Evolutionary conservation across 2,888 invertebrate genomes (phyloP).

Genomic region (Achlya flavicornis): DNA sequence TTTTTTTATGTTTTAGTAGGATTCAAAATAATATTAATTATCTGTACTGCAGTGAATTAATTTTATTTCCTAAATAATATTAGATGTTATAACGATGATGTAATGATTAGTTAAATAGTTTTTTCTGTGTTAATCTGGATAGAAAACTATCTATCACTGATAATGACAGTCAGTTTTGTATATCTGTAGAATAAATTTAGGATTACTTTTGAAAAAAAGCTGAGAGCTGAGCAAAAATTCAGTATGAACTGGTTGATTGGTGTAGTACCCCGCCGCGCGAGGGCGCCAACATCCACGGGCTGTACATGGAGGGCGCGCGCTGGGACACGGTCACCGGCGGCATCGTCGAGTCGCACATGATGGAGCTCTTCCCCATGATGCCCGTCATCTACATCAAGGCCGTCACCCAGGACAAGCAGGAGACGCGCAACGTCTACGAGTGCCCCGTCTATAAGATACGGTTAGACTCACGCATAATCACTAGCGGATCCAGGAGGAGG

Average conservation of each 20-base stretch:
- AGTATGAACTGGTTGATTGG: background rate
- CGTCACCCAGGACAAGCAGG: constrained; percentile 94
- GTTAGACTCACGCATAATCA: constrained; percentile 47
- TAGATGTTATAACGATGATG: too few species aligned
- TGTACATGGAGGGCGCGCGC: constrained; percentile 97
- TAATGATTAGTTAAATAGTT: too few species aligned
- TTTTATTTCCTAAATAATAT: too few species aligned
- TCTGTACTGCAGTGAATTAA: too few species aligned
- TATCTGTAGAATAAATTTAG: too few species aligned
- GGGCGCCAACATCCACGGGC: constrained; percentile 94
- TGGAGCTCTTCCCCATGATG: constrained; percentile 95
- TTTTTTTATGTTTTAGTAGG: too few species aligned
- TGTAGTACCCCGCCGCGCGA: constrained; percentile 91
- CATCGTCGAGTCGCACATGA: constrained; percentile 92
- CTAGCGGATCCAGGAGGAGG: background rate
- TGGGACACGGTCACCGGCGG: constrained; percentile 93
- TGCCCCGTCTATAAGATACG: constrained; percentile 97
- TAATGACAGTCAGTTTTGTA: too few species aligned
- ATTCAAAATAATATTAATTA: too few species aligned
- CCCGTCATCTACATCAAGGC: constrained; percentile 95
- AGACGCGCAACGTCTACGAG: constrained; percentile 93
- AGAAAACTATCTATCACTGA: too few species aligned
- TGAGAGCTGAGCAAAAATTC: too few species aligned
- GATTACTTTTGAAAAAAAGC: too few species aligned
- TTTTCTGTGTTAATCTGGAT: too few species aligned